Conservation (phyloP, 1,140 invertebrate species). For the Chironomus striatipennis region DNA sequence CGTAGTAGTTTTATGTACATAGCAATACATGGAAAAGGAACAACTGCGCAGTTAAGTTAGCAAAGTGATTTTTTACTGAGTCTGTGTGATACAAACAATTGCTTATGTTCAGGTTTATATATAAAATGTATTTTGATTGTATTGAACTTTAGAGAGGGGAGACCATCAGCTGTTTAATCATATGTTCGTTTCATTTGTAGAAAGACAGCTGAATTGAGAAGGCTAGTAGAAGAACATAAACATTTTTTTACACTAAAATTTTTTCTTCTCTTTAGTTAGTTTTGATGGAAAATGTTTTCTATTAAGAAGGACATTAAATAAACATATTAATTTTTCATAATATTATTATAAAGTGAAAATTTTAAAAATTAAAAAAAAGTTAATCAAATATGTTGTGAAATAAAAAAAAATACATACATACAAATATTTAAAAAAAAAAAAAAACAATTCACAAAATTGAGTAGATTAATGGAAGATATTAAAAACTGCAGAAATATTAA, state of each 20-base stretch:
- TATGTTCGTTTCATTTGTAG: slow-evolving; percentile 8
- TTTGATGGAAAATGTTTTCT: too few relatives aligned
- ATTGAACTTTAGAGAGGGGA: background rate
- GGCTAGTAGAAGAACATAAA: background rate
- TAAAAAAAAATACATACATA: background rate
- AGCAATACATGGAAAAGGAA: too few relatives aligned
- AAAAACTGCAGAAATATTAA: slow-evolving; percentile 1
- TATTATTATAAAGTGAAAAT: too few relatives aligned
- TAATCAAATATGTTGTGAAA: background rate
- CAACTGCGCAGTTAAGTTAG: slow-evolving; percentile 4
- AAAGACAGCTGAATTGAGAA: slow-evolving; percentile 12
- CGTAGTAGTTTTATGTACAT: too few relatives aligned
- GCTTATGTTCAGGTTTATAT: background rate
- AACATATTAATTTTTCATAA: too few relatives aligned
- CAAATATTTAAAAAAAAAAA: background rate
- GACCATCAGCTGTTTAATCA: slow-evolving; percentile 12
- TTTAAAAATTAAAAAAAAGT: too few relatives aligned
- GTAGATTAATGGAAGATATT: background rate
- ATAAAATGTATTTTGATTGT: background rate
- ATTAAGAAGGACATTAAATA: too few relatives aligned
- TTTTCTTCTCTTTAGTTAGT: too few relatives aligned
- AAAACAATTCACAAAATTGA: background rate
- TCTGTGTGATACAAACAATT: background rate
- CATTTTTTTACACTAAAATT: slow-evolving; percentile 4
- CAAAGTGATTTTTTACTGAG: slow-evolving; percentile 4